Evolutionary conservation across 2,113 vertebrate species (phyloP), one percentile per base, ranked within the genome.

Genomic region (Gulo gulo): DNA sequence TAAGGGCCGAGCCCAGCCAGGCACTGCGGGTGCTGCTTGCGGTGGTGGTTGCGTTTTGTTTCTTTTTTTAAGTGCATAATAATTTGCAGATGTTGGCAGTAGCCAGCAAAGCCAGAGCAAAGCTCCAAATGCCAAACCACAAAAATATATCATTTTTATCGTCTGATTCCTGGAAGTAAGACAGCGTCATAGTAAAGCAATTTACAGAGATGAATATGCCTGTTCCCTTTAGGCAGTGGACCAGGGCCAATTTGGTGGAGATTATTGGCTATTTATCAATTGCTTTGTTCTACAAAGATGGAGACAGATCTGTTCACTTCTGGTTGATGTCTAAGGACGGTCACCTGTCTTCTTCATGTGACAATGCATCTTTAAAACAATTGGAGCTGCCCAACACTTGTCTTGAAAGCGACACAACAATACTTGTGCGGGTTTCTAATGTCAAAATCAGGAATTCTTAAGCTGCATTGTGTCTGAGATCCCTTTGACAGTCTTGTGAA

Each of bases 81-180:
- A 96, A 98, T 98, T 98, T 98, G 95, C 99, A 99, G 99, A 98
- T 98, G 99, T 98, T 98, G 98, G 98, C 98, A 98, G 96, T 93
- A 3, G 0, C 63, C 63, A 39, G 57, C 36, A 50, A 96, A 98
- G 95, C 96, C 97, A 97, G 97, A 98, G 97, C 80, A 81, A 83
- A 96, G 97, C 93, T 97, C 96, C 96, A 80, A 69, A 73, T 94
- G 98, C 99, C 98, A 99, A 98, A 98, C 99, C 98, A 98, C 98
- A 99, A 92, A 98, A 97, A 98, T 96, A 95, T 96, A 98, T 98
- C 91, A 55, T 98, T 98, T 98, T 97, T 98, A 98, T 97, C 95
- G 15, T 95, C 97, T 98, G 81, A 97, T 99, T 99, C 98, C 98
- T 99, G 98, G 99, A 99, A 99, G 95, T 97, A 97, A 96, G 97